These are phyloP conservation scores for Cervus canadensis DNA, from an alignment of 2,113 vertebrate species.

Conservation along the genomic window DNA sequence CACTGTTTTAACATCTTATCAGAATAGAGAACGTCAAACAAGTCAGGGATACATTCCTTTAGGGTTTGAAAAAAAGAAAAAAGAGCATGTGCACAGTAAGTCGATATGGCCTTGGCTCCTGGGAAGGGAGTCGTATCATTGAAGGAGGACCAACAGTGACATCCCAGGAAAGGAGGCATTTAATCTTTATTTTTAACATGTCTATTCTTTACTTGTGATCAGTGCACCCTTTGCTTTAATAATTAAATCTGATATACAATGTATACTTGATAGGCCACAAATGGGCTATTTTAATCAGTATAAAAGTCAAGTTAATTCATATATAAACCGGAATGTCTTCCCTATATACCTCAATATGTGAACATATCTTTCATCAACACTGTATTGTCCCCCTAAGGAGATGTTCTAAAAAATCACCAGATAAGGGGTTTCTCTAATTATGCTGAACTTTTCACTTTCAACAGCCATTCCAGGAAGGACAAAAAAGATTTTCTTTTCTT, in stretches of 20 bases:
- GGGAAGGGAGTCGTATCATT: background rate
- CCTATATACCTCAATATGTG: background rate
- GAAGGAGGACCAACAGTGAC: background rate
- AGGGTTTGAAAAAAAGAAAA: background rate
- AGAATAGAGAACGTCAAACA: background rate
- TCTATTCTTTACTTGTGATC: background rate
- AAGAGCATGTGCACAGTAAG: background rate
- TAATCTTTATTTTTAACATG: background rate
- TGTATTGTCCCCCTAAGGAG: background rate
- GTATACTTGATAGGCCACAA: background rate
- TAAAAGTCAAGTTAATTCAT: background rate
- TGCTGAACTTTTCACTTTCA: background rate
- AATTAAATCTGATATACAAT: background rate
- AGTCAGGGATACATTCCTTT: background rate
- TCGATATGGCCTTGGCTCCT: background rate
- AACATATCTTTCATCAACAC: background rate
- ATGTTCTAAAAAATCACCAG: background rate
- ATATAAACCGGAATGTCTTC: background rate
- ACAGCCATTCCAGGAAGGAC: background rate
- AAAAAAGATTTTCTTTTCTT: conserved; percentile 1
- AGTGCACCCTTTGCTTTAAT: background rate
- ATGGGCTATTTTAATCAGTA: background rate
- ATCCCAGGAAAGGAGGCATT: background rate
- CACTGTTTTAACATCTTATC: background rate
- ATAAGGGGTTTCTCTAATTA: background rate